Conservation (phyloP, 1,140 invertebrate genomes). For the Muscidifurax raptorellus region DNA sequence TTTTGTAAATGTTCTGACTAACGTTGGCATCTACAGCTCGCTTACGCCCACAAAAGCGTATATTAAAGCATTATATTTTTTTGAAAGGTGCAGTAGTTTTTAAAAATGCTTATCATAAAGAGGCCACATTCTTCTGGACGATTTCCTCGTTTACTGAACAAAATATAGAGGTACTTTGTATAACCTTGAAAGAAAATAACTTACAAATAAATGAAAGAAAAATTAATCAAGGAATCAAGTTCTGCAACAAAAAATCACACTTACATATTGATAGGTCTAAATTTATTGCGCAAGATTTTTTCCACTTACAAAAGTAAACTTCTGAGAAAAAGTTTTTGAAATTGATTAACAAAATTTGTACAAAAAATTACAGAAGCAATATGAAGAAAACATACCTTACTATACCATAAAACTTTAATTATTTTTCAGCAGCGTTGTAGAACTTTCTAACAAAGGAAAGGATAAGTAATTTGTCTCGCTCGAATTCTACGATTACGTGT, state of each 20-base stretch:
- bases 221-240: neutral
- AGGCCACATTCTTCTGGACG: too few relatives aligned
- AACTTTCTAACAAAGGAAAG: neutral
- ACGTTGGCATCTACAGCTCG: too few relatives aligned
- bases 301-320: neutral
- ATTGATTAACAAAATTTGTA: neutral
- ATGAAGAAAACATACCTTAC: neutral
- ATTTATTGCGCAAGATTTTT: neutral
- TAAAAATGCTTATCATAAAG: too few relatives aligned
- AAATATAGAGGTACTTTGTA: too few relatives aligned
- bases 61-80: too few relatives aligned
- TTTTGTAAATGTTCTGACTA: too few relatives aligned
- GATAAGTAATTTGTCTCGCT: neutral
- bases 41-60: too few relatives aligned
- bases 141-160: too few relatives aligned
- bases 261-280: slow-evolving; percentile 2
- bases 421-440: neutral
- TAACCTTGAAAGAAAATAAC: neutral
- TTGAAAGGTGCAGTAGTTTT: too few relatives aligned
- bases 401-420: slow-evolving; percentile 3
- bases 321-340: slow-evolving; percentile 1
- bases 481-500: neutral
- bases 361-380: neutral
- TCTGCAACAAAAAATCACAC: neutral
- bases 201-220: neutral